Percentiles rank a stretch among this genome's conserved stretches.
These are phyloP conservation scores for Ganaspis brasiliensis DNA, from an alignment of 2,888 invertebrate species.

Conservation along the genomic window DNA sequence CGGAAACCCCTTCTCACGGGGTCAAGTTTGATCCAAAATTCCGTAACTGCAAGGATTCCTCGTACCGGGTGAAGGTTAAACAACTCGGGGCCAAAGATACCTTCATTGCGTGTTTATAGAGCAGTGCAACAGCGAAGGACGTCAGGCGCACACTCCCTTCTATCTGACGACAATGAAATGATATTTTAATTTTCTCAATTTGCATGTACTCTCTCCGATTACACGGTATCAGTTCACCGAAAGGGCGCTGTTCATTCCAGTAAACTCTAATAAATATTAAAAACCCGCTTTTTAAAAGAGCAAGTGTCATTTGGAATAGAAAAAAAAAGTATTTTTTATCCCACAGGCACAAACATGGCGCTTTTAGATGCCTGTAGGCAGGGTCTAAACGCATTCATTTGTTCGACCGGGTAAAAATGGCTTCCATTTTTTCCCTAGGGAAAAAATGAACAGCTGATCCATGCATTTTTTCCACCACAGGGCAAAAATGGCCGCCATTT, in stretches of 20 bases:
- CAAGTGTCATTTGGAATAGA: too few relatives aligned
- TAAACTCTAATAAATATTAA: too few relatives aligned
- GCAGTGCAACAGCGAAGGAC: constrained; percentile 9
- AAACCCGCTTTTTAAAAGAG: too few relatives aligned
- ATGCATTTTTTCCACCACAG: too few relatives aligned
- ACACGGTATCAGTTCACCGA: not conserved
- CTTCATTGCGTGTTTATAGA: constrained; percentile 13
- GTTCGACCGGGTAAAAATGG: too few relatives aligned
- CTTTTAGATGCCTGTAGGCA: too few relatives aligned
- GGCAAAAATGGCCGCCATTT: too few relatives aligned
- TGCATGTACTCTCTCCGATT: not conserved
- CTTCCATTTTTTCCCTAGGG: too few relatives aligned
- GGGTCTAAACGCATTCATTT: too few relatives aligned
- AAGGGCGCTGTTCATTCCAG: not conserved
- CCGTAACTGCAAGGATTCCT: constrained; percentile 29
- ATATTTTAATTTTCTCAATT: constrained; percentile 1
- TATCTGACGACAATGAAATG: not conserved
- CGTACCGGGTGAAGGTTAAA: constrained; percentile 31
- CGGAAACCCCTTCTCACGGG: constrained; percentile 34
- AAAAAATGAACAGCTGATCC: too few relatives aligned
- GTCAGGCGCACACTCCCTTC: not conserved
- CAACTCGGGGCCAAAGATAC: constrained; percentile 4
- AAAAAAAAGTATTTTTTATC: too few relatives aligned
- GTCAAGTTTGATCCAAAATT: constrained; percentile 32
- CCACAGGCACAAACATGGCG: too few relatives aligned